Percentiles rank a stretch among this genome's conserved stretches.
Conservation (phyloP, 2,797 vertebrate species). For the Helarctos malayanus region DNA sequence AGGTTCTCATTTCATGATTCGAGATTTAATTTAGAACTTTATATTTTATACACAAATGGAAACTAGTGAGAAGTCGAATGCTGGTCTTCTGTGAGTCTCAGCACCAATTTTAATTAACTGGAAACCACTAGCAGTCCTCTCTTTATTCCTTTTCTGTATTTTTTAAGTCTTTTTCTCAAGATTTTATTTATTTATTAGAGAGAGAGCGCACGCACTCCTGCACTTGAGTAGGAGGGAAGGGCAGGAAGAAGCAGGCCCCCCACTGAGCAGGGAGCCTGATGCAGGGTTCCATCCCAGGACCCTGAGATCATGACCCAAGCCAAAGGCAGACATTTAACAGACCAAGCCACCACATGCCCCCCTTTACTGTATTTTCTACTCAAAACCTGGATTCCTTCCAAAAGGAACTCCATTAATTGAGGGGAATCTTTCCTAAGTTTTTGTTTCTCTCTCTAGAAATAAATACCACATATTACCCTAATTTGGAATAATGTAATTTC, state of each 20-base stretch:
- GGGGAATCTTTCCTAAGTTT: not conserved
- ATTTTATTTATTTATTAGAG: no score
- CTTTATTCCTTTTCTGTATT: not conserved
- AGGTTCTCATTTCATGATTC: not conserved
- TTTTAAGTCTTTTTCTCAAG: no score
- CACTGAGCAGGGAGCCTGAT: no score
- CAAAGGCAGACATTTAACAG: no score
- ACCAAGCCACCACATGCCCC: no score
- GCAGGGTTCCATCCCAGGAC: no score
- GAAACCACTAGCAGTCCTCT: not conserved
- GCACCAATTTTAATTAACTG: not conserved
- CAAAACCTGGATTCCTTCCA: conserved; percentile 33
- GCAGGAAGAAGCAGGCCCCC: no score
- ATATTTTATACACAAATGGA: not conserved
- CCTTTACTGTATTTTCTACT: not conserved
- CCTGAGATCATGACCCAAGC: no score
- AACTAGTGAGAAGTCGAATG: not conserved
- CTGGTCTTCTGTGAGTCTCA: not conserved
- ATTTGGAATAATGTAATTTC: not conserved
- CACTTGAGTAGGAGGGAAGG: no score
- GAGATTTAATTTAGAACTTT: not conserved
- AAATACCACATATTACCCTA: not conserved
- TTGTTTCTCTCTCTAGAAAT: conserved; percentile 17
- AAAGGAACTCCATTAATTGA: not conserved
- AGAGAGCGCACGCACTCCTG: no score